Evolutionary conservation across 2,797 vertebrate species (phyloP).

Genomic region (Xenops minutus): DNA sequence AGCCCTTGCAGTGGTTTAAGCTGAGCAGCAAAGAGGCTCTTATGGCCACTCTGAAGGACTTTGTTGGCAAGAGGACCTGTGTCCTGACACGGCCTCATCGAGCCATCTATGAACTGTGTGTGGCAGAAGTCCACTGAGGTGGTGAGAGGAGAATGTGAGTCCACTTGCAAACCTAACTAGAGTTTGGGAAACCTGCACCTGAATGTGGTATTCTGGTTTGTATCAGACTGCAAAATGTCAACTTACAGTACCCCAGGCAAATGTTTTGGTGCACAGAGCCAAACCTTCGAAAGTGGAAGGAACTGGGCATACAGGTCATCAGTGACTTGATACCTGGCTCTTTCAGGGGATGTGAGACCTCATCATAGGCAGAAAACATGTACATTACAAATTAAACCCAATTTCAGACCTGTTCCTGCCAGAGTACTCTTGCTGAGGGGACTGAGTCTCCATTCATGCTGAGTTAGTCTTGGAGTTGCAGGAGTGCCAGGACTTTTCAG

Average conservation of each 20-base stretch:
- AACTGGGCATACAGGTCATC: neutral
- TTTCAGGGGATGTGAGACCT: neutral
- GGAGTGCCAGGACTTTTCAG: neutral
- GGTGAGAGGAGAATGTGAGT: neutral
- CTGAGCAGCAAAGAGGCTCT: neutral
- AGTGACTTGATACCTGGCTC: neutral
- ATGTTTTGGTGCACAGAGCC: neutral
- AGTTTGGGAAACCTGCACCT: neutral
- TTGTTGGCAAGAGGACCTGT: neutral
- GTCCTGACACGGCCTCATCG: neutral
- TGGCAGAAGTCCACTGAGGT: neutral
- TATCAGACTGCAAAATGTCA: neutral
- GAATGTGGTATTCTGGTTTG: neutral
- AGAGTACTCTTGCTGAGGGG: neutral
- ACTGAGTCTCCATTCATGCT: neutral
- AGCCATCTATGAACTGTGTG: neutral
- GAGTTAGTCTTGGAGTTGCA: neutral
- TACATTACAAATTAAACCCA: accelerated
- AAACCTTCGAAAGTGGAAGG: neutral
- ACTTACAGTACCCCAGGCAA: neutral
- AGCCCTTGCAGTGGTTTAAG: neutral
- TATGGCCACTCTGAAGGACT: neutral
- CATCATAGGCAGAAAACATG: neutral
- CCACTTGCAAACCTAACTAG: neutral
- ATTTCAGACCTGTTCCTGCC: neutral